phyloP scores from a whole-genome alignment of 2,888 invertebrate species.

The Rugalucina vietnamica region DNA sequence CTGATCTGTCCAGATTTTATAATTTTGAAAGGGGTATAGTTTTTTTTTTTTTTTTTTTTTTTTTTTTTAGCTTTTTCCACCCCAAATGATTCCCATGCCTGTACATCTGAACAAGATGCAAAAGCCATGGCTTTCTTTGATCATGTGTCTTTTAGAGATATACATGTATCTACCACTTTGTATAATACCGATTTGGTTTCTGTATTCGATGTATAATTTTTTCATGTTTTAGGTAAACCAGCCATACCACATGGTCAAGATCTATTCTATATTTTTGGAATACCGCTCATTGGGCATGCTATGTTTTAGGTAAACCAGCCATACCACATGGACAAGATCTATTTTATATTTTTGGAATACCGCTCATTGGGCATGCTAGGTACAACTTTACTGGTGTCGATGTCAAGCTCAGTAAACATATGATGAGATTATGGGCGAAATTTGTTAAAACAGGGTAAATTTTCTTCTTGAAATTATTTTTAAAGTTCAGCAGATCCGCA shows the following conservation, averaged over 20 bases:
- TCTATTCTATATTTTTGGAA: constrained; percentile 71
- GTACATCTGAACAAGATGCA: too few species aligned
- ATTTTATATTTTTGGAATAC: constrained; percentile 72
- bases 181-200: too few species aligned
- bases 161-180: too few species aligned
- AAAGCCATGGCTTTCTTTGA: too few species aligned
- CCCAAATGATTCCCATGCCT: too few species aligned
- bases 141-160: too few species aligned
- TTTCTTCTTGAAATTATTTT: background rate
- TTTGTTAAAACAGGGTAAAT: constrained; percentile 67
- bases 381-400: constrained; percentile 60
- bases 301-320: constrained; percentile 40
- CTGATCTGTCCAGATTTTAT: too few species aligned
- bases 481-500: too few species aligned
- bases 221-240: constrained; percentile 21
- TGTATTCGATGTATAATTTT: too few species aligned
- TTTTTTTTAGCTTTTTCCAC: too few species aligned
- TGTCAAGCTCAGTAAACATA: constrained; percentile 54
- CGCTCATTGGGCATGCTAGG: constrained; percentile 60
- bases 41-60: too few species aligned
- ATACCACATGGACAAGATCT: constrained; percentile 71
- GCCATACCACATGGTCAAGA: constrained; percentile 71
- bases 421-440: constrained; percentile 66
- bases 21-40: too few species aligned
- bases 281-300: constrained; percentile 64